phyloP scores from a whole-genome alignment of 2,797 vertebrate species.

The Sebastes hubbsi region DNA sequence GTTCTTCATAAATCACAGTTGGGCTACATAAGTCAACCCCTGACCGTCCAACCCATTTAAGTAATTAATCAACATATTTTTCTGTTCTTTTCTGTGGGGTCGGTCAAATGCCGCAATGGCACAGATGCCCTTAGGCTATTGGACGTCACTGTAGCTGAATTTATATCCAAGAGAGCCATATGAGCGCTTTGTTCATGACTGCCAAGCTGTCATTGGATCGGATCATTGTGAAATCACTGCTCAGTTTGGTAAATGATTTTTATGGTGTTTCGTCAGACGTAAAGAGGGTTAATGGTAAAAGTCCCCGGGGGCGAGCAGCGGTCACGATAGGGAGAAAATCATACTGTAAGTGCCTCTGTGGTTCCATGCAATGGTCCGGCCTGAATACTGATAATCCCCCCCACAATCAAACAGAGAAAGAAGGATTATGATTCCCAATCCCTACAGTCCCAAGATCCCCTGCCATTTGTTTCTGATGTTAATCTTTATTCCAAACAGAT shows the following conservation, averaged over 20 bases:
- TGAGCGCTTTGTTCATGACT: background rate
- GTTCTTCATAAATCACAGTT: conserved; percentile 28
- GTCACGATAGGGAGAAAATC: conserved; percentile 1
- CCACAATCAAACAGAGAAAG: conserved; percentile 45
- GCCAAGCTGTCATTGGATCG: background rate
- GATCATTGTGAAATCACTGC: background rate
- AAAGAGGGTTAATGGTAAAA: conserved; percentile 25
- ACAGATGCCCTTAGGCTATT: conserved; percentile 52
- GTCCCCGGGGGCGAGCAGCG: background rate
- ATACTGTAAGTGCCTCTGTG: conserved; percentile 11
- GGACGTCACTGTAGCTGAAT: conserved; percentile 17
- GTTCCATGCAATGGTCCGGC: conserved; percentile 43
- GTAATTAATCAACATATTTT: conserved; percentile 65
- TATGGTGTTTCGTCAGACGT: background rate
- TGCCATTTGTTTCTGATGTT: conserved; percentile 59
- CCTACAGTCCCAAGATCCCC: conserved; percentile 44
- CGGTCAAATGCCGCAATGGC: conserved; percentile 11
- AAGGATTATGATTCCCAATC: conserved; percentile 66
- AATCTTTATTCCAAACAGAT: conserved; percentile 64
- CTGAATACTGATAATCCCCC: conserved; percentile 49
- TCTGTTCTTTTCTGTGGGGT: background rate
- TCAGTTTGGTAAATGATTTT: background rate
- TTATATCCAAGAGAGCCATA: conserved; percentile 10
- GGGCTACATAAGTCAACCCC: conserved; percentile 18
- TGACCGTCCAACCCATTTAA: conserved; percentile 38